Percentiles rank a stretch among this genome's conserved stretches.
Evolutionary conservation across 2,113 vertebrate species (phyloP).

Genomic region (Ibidorhyncha struthersii): DNA sequence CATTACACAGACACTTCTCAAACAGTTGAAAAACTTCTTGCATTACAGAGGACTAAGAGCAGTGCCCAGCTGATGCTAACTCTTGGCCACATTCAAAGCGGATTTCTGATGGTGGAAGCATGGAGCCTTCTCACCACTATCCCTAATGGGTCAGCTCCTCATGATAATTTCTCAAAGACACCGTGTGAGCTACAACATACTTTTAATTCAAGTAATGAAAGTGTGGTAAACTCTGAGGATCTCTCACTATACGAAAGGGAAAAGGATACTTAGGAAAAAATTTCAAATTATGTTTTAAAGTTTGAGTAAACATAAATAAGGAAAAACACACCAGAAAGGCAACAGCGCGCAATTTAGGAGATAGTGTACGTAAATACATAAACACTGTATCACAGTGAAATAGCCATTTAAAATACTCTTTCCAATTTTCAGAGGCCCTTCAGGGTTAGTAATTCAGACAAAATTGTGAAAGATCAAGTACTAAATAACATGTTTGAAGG

Average conservation of each 20-base stretch:
- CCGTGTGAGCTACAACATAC: not conserved
- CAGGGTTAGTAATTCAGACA: constrained; percentile 25
- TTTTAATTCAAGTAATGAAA: constrained; percentile 16
- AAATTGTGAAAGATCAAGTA: not conserved
- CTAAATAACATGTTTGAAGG: constrained; percentile 13
- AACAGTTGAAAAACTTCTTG: not conserved
- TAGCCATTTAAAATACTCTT: not conserved
- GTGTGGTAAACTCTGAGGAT: constrained; percentile 47
- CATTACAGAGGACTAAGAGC: not conserved
- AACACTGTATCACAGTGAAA: not conserved
- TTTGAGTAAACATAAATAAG: constrained; percentile 3
- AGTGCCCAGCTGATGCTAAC: not conserved
- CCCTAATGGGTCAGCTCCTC: not conserved
- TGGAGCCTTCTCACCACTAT: not conserved
- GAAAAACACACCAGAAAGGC: constrained; percentile 36
- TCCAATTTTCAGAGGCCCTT: not conserved
- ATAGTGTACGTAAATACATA: not conserved
- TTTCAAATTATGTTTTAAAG: not conserved
- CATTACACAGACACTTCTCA: not conserved
- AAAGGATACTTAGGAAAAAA: constrained; percentile 15
- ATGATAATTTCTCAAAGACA: not conserved
- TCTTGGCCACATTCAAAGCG: not conserved
- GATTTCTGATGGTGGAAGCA: not conserved
- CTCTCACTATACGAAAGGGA: not conserved
- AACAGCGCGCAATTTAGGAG: not conserved